Percentiles rank a stretch among this genome's conserved stretches.
phyloP scores from a whole-genome alignment of 2,888 invertebrate genomes.

The Trichacis sp. region DNA sequence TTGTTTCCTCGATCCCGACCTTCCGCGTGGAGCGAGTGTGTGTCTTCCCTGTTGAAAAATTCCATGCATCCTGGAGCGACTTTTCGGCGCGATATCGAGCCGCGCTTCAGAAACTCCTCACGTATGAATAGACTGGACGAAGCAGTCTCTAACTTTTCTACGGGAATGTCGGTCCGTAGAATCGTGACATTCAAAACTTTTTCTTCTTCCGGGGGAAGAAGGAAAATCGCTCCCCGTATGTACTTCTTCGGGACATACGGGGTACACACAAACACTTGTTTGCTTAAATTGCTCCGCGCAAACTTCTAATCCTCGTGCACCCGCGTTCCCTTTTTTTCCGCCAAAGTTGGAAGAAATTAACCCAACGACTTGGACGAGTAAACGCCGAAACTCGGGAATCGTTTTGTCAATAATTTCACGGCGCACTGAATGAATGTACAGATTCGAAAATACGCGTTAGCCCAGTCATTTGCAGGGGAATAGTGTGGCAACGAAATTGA shows the following conservation, averaged over 20 bases:
- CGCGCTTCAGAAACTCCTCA: slow-evolving; percentile 37
- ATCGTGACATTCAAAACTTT: slow-evolving; percentile 36
- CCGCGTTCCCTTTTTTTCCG: not conserved
- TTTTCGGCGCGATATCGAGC: slow-evolving; percentile 33
- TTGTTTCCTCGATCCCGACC: slow-evolving; percentile 6
- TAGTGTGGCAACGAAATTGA: not conserved
- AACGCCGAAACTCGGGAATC: not conserved
- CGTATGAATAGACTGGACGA: slow-evolving; percentile 46
- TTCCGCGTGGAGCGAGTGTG: not conserved
- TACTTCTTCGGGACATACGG: slow-evolving; percentile 2
- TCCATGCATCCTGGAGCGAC: slow-evolving; percentile 47
- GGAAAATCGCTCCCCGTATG: too few species aligned
- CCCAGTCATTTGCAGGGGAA: not conserved
- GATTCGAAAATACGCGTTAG: not conserved
- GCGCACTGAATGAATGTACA: not conserved
- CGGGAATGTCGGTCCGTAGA: slow-evolving; percentile 19
- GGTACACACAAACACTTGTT: slow-evolving; percentile 11
- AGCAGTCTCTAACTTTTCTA: slow-evolving; percentile 32
- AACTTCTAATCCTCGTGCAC: not conserved
- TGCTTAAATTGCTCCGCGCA: slow-evolving; percentile 19
- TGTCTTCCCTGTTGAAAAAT: slow-evolving; percentile 43
- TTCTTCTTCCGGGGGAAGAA: too few species aligned
- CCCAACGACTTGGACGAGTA: not conserved
- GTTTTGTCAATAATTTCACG: not conserved
- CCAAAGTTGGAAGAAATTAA: not conserved